Base-by-base conservation (phyloP, 1,140 invertebrate genomes). In the Drosophila athabasca region DNA sequence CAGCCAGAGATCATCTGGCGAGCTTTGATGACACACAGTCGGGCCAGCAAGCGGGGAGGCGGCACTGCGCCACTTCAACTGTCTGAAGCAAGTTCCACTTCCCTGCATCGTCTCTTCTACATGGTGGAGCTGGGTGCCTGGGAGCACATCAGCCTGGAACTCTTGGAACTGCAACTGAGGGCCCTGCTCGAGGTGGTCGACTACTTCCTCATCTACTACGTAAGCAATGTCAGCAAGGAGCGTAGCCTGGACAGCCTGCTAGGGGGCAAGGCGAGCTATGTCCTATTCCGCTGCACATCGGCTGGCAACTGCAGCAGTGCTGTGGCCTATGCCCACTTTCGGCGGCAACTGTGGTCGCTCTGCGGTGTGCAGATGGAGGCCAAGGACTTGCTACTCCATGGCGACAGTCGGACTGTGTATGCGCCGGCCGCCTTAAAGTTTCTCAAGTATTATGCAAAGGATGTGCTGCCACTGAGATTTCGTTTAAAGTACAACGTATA, bases 1-100 rank as follows among this genome's bases (percentile, higher is more conserved):
- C 94, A 94, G 73, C 94, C 94, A 3, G 94, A 95, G 83, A 93
- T 95, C 3, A 93, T 94, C 2, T 95, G 94, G 94, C 92, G 94
- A 17, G 94, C 94, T 0, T 92, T 95, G 24, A 93, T 95, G 92
- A 93, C 94, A 0, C 65, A 82, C 52, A 76, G 61, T 31, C 72
- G 83, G 11, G 52, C 62, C 7, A 87, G 74, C 26, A 71, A 29
- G 22, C 61, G 66, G 0, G 62, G 51, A 7, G 24, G 74, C 5
- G 44, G 61, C 35, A 70, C 71, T 35, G 31, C 31, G 6, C 76
- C 82, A 1, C 11, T 89, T 8, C 66, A 88, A 46, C 44, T 88
- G 58, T 53, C 70, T 15, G 76, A 79, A 29, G 72, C 80, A 50
- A 92, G 92, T 24, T 92, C 94, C 9, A 90, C 85, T 29, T 90